A percentile compares a stretch with the other conserved stretches of the same genome.
Evolutionary conservation across 2,888 invertebrate species (phyloP).

Genomic region (Nymphalis urticae): DNA sequence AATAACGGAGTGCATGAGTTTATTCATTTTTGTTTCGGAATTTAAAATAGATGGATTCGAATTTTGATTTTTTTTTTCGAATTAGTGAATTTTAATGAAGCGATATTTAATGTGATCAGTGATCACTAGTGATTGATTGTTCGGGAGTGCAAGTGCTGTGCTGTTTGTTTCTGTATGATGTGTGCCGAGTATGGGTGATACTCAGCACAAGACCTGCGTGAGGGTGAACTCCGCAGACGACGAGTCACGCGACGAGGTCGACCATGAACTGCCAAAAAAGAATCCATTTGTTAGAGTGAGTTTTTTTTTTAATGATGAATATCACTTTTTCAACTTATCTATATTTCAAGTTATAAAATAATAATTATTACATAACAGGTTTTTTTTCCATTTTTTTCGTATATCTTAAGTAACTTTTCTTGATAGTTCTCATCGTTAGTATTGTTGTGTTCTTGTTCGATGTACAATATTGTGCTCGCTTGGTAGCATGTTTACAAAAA

Average conservation of each 20-base stretch:
- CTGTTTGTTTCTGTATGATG: conserved; percentile 62
- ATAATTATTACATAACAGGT: too few relatives aligned
- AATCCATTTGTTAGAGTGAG: conserved; percentile 74
- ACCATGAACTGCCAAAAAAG: conserved; percentile 70
- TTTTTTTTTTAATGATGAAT: conserved; percentile 40
- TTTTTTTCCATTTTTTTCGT: too few relatives aligned
- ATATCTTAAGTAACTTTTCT: too few relatives aligned
- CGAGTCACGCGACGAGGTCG: conserved; percentile 72
- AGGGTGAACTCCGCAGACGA: conserved; percentile 73
- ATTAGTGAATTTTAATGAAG: too few relatives aligned
- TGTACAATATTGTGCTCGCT: too few relatives aligned
- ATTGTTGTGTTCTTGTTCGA: too few relatives aligned
- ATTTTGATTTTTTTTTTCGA: too few relatives aligned
- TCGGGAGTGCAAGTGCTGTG: conserved; percentile 13
- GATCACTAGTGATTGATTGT: conserved; percentile 5
- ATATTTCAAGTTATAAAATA: neutral
- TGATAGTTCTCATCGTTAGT: too few relatives aligned
- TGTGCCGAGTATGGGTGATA: conserved; percentile 74
- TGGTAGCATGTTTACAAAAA: too few relatives aligned
- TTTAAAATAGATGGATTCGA: too few relatives aligned
- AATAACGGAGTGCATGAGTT: too few relatives aligned
- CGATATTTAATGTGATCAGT: neutral
- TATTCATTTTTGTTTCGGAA: too few relatives aligned
- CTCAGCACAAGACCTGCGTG: conserved; percentile 73
- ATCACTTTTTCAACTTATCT: neutral